Evolutionary conservation across 2,113 vertebrate genomes (phyloP).

Genomic region (Alosa alosa): DNA sequence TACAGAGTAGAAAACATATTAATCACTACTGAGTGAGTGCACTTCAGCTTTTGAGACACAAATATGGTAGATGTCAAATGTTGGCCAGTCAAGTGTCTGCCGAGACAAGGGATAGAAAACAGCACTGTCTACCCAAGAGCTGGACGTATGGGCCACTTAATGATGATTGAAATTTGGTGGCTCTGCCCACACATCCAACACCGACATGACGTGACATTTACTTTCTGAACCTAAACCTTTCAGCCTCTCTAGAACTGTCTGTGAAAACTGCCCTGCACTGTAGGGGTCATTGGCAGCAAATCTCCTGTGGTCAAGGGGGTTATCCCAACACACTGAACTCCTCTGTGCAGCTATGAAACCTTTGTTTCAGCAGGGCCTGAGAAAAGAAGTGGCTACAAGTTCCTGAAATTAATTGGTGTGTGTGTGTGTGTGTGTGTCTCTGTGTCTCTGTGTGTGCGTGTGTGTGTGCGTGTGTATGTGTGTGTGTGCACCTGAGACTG

Average conservation of each 20-base stretch:
- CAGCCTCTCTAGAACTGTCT: not conserved
- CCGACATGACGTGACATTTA: not conserved
- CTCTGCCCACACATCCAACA: not conserved
- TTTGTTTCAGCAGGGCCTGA: not conserved
- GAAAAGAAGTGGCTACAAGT: not conserved
- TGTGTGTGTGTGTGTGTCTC: not conserved
- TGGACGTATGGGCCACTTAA: too few relatives aligned
- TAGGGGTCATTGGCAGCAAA: not conserved
- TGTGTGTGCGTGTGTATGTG: not conserved
- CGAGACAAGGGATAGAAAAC: too few relatives aligned
- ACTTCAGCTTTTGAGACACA: too few relatives aligned
- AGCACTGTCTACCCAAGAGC: too few relatives aligned
- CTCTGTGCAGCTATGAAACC: not conserved
- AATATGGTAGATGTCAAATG: too few relatives aligned
- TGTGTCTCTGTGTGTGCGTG: not conserved
- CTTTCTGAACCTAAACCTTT: not conserved
- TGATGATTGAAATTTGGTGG: too few relatives aligned
- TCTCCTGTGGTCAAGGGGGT: not conserved
- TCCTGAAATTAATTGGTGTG: slow-evolving; percentile 3
- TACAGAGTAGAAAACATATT: not conserved
- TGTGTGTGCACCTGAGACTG: not conserved
- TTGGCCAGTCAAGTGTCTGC: too few relatives aligned
- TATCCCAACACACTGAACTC: not conserved
- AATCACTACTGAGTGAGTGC: not conserved
- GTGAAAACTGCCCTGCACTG: not conserved